These are phyloP conservation scores for Ophion obscuratus DNA, from an alignment of 2,888 invertebrate genomes.

Conservation along the genomic window DNA sequence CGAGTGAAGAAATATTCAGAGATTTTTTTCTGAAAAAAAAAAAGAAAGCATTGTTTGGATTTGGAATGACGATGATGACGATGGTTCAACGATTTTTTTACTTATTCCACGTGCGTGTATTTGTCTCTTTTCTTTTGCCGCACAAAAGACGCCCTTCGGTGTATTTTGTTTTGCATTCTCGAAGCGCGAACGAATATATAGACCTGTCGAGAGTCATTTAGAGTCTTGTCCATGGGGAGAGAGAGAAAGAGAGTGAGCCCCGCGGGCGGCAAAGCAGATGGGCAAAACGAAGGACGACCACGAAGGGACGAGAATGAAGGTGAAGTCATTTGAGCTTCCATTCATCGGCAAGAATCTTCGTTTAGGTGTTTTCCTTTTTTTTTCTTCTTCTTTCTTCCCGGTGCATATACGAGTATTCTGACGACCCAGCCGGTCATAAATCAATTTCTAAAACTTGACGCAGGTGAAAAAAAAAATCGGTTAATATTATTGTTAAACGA, in stretches of 20 bases:
- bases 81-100: constrained; percentile 9
- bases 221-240: constrained; percentile 49
- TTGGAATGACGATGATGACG: constrained; percentile 1
- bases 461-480: no score
- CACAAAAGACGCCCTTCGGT: not conserved
- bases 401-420: not conserved
- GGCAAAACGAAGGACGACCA: constrained; percentile 5
- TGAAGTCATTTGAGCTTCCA: constrained; percentile 60
- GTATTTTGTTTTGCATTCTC: constrained; percentile 37
- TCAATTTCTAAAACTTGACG: no score
- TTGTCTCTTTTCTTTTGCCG: constrained; percentile 11
- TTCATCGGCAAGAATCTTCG: constrained; percentile 45
- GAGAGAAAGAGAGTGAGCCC: constrained; percentile 12
- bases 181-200: constrained; percentile 33
- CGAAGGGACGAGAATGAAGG: constrained; percentile 41
- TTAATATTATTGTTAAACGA: no score
- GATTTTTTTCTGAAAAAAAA: not conserved
- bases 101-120: not conserved
- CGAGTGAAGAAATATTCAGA: not conserved
- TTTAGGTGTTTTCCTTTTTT: constrained; percentile 10
- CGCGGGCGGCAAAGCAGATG: constrained; percentile 55
- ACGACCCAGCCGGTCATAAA: no score
- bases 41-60: constrained; percentile 6
- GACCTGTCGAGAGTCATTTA: constrained; percentile 60
- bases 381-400: constrained; percentile 13